Evolutionary conservation across 2,113 vertebrate species (phyloP), one percentile per base, ranked within the genome.

Genomic region (Psilopsiagon aymara): DNA sequence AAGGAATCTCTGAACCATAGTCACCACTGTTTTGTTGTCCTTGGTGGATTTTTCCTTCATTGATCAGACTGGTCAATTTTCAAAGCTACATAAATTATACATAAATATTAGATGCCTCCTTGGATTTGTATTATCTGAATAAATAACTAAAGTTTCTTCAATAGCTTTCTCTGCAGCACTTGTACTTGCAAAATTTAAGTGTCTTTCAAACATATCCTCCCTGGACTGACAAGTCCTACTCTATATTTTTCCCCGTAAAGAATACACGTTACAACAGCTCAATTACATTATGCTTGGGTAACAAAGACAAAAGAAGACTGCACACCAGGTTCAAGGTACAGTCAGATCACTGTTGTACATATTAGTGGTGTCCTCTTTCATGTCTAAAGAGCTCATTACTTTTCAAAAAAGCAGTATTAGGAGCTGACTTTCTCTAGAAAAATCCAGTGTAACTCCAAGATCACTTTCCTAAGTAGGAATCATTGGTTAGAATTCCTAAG

Each of bases 11-110:
- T 81, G 39, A 93, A 44, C 10, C 37, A 67, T 9, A 33, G 41
- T 0, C 63, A 18, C 37, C 13, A 44, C 10, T 0, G 3, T 24
- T 77, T 64, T 68, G 52, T 19, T 49, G 27, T 15, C 15, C 2
- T 67, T 75, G 23, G 17, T 67, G 18, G 28, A 59, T 60, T 68
- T 33, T 59, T 76, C 24, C n/a, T 71, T 76, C 41, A 39, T 75
- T 47, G n/a, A 74, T 55, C 51, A 60, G 16, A 25, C 43, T 37
- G 44, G 33, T 66, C 41, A 66, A 25, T 75, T 91, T 79, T 57
- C 33, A 75, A 67, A 90, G 74, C 37, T 8, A 87, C 14, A 69
- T 16, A 41, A 59, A 39, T 41, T 35, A 68, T 28, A 81, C 3
- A 29, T 18, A 77, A 70, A 49, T 44, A 73, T 35, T 33, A 69